Evolutionary conservation across 2,797 vertebrate genomes (phyloP), one percentile per base, ranked within the genome.

Genomic region (Peromyscus eremicus): DNA sequence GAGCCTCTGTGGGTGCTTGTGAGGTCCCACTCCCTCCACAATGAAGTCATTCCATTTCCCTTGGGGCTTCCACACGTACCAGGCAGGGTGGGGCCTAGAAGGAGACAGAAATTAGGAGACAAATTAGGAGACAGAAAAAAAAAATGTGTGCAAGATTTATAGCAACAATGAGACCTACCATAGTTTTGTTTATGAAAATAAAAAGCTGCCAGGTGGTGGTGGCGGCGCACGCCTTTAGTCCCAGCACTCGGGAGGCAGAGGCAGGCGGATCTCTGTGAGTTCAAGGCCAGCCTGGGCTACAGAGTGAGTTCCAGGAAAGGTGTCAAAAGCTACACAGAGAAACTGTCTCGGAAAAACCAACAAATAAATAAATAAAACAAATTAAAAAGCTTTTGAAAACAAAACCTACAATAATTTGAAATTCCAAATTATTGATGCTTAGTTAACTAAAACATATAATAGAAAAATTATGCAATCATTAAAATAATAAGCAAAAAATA

Each of bases 131-230:
- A 52, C 52, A 52, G 23, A 49, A n/a, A 25, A 85, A 43, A 29
- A 84, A n/a, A 68, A 52, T 37, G 32, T 29, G 27, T 86, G 46
- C n/a, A 89, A 91, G n/a, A 43, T 94, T 91, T 91, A 64, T 83
- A n/a, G 32, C 29, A 82, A 55, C 40, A 77, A 75, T 13, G 27
- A 80, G 13, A 70, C 9, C 11, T 49, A 84, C 79, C 16, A 49
- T 4, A 80, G 5, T 49, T 27, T 90, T 94, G 25, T 70, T 92
- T 52, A 76, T 71, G 46, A 91, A 88, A 87, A 66, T 64, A 46
- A 92, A 60, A 66, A 66, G 32, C 25, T 6, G 49, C 49, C 11
- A 49, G 49, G 49, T 49, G 11, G 49, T 49, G 49, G 49, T 49
- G 49, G 49, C 40, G 4, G 40, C 11, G 9, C 49, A 11, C 11